Evolutionary conservation across 1,140 invertebrate genomes (phyloP), one percentile per base, ranked within the genome.

Genomic region (Arctopsyche grandis): DNA sequence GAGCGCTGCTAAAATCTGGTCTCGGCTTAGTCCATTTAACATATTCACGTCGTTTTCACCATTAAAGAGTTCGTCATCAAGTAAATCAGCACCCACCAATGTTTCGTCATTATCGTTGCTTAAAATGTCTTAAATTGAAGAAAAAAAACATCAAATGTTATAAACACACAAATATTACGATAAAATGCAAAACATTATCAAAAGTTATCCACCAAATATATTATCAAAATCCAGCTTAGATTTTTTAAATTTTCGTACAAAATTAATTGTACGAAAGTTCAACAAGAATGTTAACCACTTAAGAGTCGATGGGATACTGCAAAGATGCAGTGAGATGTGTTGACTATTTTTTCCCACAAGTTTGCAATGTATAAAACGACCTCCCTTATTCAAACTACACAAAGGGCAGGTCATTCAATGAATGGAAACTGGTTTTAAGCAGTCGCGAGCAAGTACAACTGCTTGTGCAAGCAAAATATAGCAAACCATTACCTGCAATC

Each of bases 291-390:
- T 19, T 19, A 52, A 4, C 12, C 48, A 16, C 12, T 52, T 52
- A 14, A 52, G 3, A 10, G 48, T 10, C 12, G 10, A 12, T 12
- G 3, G 12, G 12, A 10, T 10, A 60, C 56, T 60, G 21, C 16
- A 19, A 21, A 21, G 16, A 5, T 52, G 16, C 16, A 52, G 12
- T 19, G 48, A 60, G 7, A 60, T 38, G 9, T 19, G 21, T 21
- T 38, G 29, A 60, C 19, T 16, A 69, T 69, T 38, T 75, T 58
- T 81, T 78, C 70, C 63, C 73, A 78, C 75, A 81, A 48, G 48
- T 29, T 78, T 69, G 48, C 52, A 75, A 81, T 81, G 80, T 58
- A 44, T 71, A 58, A 58, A 58, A 56, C 75, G 24, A 71, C 80
- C 80, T 69, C 80, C 69, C 43, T 71, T 78, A 48, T 79, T 73